These are phyloP conservation scores for Epinotia brunnichana DNA, from an alignment of 2,888 invertebrate genomes.

Conservation along the genomic window DNA sequence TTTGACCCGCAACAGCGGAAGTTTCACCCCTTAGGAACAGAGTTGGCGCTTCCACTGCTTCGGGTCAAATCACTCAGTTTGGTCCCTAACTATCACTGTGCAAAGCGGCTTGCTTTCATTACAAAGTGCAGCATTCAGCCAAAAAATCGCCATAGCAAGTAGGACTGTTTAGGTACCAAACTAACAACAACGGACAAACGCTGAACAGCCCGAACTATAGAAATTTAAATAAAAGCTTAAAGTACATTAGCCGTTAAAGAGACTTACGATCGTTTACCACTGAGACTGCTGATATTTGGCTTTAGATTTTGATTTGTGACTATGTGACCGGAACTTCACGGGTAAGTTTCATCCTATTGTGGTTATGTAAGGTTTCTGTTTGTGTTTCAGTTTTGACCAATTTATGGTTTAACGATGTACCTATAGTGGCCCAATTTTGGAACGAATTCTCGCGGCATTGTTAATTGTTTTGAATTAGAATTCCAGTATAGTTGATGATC, in stretches of 20 bases:
- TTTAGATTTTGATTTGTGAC: slow-evolving; percentile 38
- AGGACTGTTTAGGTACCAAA: too few relatives aligned
- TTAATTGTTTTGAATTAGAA: neutral
- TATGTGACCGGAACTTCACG: slow-evolving; percentile 28
- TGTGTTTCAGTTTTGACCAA: slow-evolving; percentile 5
- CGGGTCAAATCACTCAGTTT: too few relatives aligned
- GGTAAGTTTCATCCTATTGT: slow-evolving; percentile 37
- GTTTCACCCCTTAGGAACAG: too few relatives aligned
- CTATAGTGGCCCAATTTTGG: neutral
- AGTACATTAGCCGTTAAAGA: neutral
- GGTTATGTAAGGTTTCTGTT: slow-evolving; percentile 5
- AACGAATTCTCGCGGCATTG: neutral
- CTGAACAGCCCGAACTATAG: slow-evolving; percentile 16
- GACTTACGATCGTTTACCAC: neutral
- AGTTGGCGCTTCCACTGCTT: too few relatives aligned
- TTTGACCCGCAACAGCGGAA: too few relatives aligned
- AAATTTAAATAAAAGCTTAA: neutral
- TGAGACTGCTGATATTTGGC: slow-evolving; percentile 15
- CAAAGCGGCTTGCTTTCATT: too few relatives aligned
- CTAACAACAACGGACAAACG: slow-evolving; percentile 30
- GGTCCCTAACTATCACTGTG: too few relatives aligned
- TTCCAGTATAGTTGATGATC: too few relatives aligned
- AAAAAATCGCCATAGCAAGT: too few relatives aligned
- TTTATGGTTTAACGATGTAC: neutral
- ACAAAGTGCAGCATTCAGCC: too few relatives aligned